Evolutionary conservation across 1,140 invertebrate genomes (phyloP).

Genomic region (Chironomus striatipennis): DNA sequence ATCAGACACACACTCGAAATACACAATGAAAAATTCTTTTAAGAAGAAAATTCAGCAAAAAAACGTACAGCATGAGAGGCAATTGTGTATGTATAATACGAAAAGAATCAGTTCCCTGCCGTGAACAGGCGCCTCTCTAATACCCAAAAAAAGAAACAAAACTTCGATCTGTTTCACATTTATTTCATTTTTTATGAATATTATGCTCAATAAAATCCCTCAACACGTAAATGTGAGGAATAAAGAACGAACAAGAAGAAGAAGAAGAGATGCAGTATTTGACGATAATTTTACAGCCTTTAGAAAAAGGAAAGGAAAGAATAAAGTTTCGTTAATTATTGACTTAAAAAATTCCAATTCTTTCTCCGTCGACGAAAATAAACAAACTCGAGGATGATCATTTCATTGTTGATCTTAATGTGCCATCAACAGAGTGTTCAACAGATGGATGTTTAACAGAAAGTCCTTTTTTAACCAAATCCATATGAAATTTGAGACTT

Average conservation of each 20-base stretch:
- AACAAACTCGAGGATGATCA: constrained; percentile 12
- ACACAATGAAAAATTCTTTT: background rate
- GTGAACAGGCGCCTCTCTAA: background rate
- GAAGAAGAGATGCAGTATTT: no score
- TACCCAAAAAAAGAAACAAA: background rate
- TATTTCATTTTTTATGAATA: background rate
- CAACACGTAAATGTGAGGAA: background rate
- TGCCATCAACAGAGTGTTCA: background rate
- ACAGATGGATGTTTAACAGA: background rate
- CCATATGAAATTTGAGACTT: background rate
- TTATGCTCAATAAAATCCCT: background rate
- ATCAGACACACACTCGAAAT: background rate
- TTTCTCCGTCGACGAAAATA: background rate
- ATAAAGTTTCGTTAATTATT: background rate
- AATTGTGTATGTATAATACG: background rate
- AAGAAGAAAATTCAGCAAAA: background rate
- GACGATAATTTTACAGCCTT: no score
- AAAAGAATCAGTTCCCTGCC: background rate
- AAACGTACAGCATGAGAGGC: no score
- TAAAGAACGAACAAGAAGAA: no score
- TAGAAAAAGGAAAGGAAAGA: no score
- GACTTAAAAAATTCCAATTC: background rate
- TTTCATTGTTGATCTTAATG: background rate
- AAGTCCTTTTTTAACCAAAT: background rate
- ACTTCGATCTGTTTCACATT: background rate